Base-by-base conservation (phyloP, 2,888 invertebrate species). In the Hemaris fuciformis region DNA sequence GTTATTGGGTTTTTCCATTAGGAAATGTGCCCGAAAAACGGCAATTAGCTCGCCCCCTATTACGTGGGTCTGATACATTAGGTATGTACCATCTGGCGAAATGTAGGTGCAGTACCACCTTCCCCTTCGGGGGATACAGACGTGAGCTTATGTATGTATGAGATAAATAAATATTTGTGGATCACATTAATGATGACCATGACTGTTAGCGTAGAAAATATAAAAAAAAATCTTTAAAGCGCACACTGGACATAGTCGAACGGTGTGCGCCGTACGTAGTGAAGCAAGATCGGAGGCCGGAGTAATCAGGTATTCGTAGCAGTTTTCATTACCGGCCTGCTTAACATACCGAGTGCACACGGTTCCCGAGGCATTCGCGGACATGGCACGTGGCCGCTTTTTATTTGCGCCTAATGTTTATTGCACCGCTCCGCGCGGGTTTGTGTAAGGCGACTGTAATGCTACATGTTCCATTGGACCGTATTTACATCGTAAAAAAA, bases 241-340 rank as follows among this genome's bases (percentile, higher is more conserved):
- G n/a, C 61, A 68, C 74, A 69, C 66, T 48, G 46, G 31, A 8
- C 20, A 61, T 18, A n/a, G 27, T 45, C 57, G 70, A 15, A 64
- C 53, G 57, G 10, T 15, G 15, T 46, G 48, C 59, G 41, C 42
- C 27, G 45, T 27, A 27, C 31, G 53, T 18, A 45, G 59, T 62
- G 34, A 48, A 46, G 46, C 45, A 60, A 66, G 53, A 66, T 62
- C 67, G 70, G 69, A 38, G 66, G 66, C 67, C 74, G 73, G 65
- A 72, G 79, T 79, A 79, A 82, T 81, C 77, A 78, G 70, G 77
- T 79, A 78, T 80, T 79, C 72, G 69, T 69, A 71, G 78, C 74
- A 76, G 80, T 83, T 88, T 89, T 85, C 88, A 88, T 88, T 89
- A 86, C 84, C 66, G 71, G 67, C 38, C 85, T 86, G 88, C 73